A percentile compares a stretch with the other conserved stretches of the same genome.
Conservation (phyloP, 2,797 vertebrate genomes). For the Distichodus sexfasciatus region DNA sequence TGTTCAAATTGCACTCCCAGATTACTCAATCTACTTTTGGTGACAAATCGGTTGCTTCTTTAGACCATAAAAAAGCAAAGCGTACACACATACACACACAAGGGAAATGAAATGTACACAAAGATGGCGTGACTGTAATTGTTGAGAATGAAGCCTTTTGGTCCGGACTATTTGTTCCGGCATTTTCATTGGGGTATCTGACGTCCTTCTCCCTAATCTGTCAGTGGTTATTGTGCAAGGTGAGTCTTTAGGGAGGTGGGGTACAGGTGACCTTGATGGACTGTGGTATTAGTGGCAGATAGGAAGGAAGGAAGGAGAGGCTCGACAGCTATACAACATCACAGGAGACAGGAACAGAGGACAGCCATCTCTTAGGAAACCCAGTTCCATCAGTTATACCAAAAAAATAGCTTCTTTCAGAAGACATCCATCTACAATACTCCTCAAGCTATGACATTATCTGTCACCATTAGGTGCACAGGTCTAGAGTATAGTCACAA, state of each 20-base stretch:
- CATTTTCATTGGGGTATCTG: conserved; percentile 60
- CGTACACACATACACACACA: too few relatives aligned
- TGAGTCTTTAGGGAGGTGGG: conserved; percentile 25
- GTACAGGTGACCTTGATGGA: conserved; percentile 69
- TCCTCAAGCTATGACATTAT: neutral
- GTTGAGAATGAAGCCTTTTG: conserved; percentile 59
- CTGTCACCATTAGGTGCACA: neutral
- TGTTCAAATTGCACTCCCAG: conserved; percentile 62
- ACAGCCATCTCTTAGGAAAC: conserved; percentile 26
- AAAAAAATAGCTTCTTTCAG: conserved; percentile 11
- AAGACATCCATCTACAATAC: neutral
- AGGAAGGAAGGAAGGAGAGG: conserved; percentile 20
- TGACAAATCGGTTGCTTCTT: conserved; percentile 6
- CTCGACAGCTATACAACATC: conserved; percentile 21
- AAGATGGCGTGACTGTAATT: conserved; percentile 55
- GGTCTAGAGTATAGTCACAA: too few relatives aligned
- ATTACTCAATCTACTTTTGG: conserved; percentile 63
- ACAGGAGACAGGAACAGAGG: neutral
- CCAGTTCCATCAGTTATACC: conserved; percentile 21
- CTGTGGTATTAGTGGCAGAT: conserved; percentile 58
- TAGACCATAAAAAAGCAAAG: conserved; percentile 46
- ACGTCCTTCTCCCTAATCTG: conserved; percentile 50
- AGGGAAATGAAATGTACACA: conserved; percentile 35
- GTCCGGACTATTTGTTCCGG: conserved; percentile 63
- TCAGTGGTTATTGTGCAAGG: conserved; percentile 57